Conservation (phyloP, 1,140 invertebrate genomes). For the Sipha flava region DNA sequence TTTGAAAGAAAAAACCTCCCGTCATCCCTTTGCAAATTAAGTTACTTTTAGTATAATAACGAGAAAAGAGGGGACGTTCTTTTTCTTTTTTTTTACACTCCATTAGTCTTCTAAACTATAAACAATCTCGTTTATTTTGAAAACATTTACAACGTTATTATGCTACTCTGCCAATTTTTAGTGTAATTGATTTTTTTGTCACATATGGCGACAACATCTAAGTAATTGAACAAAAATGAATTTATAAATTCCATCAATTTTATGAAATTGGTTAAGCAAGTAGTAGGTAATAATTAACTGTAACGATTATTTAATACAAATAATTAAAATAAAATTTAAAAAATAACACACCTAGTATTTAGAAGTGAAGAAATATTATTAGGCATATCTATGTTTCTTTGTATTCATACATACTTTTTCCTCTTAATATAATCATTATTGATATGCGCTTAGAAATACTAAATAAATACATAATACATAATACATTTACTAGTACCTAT, state of each 20-base stretch:
- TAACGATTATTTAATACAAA: too few relatives aligned
- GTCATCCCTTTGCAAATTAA: conserved; percentile 32
- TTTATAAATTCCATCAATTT: not conserved
- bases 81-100: conserved; percentile 27
- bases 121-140: conserved; percentile 23
- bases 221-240: not conserved
- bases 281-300: too few relatives aligned
- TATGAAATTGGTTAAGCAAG: too few relatives aligned
- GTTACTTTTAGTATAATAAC: conserved; percentile 32
- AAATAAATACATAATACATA: too few relatives aligned
- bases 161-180: conserved; percentile 27
- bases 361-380: too few relatives aligned
- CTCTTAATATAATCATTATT: too few relatives aligned
- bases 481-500: too few relatives aligned
- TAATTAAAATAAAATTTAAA: too few relatives aligned
- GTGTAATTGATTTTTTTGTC: conserved; percentile 21
- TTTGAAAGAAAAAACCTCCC: conserved; percentile 27
- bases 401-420: too few relatives aligned
- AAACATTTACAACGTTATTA: conserved; percentile 21
- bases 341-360: too few relatives aligned
- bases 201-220: conserved; percentile 6
- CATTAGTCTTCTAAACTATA: conserved; percentile 33
- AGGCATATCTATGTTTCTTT: too few relatives aligned
- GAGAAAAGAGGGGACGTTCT: conserved; percentile 10
- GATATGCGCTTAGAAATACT: too few relatives aligned